Percentiles rank a stretch among this genome's conserved stretches.
Evolutionary conservation across 2,797 vertebrate genomes (phyloP).

Genomic region (Sebastes cheni): DNA sequence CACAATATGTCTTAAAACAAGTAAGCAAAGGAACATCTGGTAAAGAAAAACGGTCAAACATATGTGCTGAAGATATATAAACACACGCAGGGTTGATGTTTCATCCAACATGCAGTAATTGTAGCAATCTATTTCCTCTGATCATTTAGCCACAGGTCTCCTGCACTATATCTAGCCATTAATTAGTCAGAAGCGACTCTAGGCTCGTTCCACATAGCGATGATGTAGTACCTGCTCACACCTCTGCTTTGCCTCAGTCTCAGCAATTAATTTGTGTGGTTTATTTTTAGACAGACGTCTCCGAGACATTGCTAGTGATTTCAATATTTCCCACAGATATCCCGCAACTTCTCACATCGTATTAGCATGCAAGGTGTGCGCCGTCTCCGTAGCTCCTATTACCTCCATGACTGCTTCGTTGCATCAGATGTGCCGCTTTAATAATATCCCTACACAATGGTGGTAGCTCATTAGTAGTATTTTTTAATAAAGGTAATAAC

Average conservation of each 20-base stretch:
- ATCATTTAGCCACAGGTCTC: conserved; percentile 52
- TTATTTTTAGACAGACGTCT: conserved; percentile 66
- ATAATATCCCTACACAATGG: conserved; percentile 16
- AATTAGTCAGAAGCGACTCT: conserved; percentile 64
- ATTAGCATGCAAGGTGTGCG: conserved; percentile 46
- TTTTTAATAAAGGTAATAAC: conserved; percentile 34
- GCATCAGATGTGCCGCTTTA: conserved; percentile 49
- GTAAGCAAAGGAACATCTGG: conserved; percentile 31
- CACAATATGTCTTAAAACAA: conserved; percentile 28
- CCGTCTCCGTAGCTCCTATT: conserved; percentile 29
- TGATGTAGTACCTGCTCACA: conserved; percentile 49
- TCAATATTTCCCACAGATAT: conserved; percentile 53
- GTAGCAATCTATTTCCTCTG: conserved; percentile 40
- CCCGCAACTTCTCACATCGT: conserved; percentile 42
- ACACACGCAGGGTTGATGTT: conserved; percentile 10
- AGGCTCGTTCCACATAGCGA: conserved; percentile 39
- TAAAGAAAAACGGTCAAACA: conserved; percentile 4
- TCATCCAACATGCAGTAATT: conserved; percentile 48
- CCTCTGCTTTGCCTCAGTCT: conserved; percentile 30
- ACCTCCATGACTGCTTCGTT: conserved; percentile 49
- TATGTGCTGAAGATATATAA: not conserved
- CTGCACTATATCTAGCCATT: conserved; percentile 33
- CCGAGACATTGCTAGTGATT: conserved; percentile 42
- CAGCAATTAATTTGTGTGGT: conserved; percentile 47
- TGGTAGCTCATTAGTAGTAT: conserved; percentile 43